Evolutionary conservation across 2,888 invertebrate species (phyloP).

Genomic region (Harpalus rufipes): DNA sequence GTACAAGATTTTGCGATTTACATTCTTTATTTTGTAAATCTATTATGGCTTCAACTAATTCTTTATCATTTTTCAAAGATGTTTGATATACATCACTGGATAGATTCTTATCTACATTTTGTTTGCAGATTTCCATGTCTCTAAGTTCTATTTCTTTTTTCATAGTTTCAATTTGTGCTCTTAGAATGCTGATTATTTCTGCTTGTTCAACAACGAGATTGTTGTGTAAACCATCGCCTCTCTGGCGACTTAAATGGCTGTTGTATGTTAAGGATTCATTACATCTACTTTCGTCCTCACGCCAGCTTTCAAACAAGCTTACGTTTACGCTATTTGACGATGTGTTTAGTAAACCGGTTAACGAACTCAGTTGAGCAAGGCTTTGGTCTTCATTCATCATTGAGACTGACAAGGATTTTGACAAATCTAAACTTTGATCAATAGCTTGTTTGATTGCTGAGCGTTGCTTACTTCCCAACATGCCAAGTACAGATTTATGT

Average conservation of each 20-base stretch:
- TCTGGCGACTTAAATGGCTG: slow-evolving; percentile 72
- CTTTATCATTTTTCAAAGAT: slow-evolving; percentile 69
- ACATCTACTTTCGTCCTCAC: slow-evolving; percentile 69
- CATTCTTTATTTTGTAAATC: slow-evolving; percentile 67
- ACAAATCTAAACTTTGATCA: slow-evolving; percentile 79
- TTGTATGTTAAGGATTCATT: slow-evolving; percentile 74
- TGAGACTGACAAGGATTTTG: slow-evolving; percentile 77
- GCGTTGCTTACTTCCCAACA: slow-evolving; percentile 78
- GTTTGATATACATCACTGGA: slow-evolving; percentile 61
- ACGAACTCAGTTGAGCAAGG: slow-evolving; percentile 77
- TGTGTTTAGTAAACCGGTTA: slow-evolving; percentile 76
- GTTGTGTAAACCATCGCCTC: slow-evolving; percentile 69
- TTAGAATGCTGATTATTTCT: slow-evolving; percentile 73
- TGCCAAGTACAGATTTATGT: slow-evolving; percentile 81
- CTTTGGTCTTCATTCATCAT: slow-evolving; percentile 78
- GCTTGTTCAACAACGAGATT: slow-evolving; percentile 69
- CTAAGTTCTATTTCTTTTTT: slow-evolving; percentile 75
- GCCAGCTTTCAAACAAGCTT: slow-evolving; percentile 68
- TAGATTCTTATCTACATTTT: slow-evolving; percentile 40
- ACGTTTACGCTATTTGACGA: slow-evolving; percentile 71
- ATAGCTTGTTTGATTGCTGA: slow-evolving; percentile 79
- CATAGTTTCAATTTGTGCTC: slow-evolving; percentile 75
- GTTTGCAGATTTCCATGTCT: slow-evolving; percentile 74
- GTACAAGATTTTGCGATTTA: slow-evolving; percentile 64
- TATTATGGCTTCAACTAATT: slow-evolving; percentile 68